Evolutionary conservation across 2,888 invertebrate genomes (phyloP).

Genomic region (Eupithecia pulchellata): DNA sequence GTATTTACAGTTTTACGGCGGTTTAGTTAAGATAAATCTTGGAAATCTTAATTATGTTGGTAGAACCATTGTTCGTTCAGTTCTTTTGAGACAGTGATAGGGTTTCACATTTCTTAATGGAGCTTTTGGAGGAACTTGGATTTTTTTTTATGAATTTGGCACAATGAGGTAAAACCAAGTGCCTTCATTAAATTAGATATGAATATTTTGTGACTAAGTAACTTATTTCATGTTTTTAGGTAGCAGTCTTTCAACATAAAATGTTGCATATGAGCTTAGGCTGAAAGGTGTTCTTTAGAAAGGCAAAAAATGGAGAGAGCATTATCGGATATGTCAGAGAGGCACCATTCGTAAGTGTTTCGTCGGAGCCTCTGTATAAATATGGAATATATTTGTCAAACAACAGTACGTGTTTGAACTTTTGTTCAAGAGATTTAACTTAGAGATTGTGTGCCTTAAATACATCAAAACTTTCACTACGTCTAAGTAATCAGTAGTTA

Average conservation of each 20-base stretch:
- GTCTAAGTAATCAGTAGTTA: slow-evolving; percentile 5
- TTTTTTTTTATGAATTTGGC: background rate
- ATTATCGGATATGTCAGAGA: slow-evolving; percentile 85
- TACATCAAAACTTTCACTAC: background rate
- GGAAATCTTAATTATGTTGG: background rate
- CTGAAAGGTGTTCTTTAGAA: slow-evolving; percentile 54
- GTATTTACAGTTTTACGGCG: slow-evolving; percentile 12
- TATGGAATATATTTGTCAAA: slow-evolving; percentile 53
- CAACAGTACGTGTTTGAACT: slow-evolving; percentile 16
- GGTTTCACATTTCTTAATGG: background rate
- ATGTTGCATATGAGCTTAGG: slow-evolving; percentile 17
- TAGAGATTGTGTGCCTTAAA: slow-evolving; percentile 4
- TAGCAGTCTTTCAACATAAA: background rate
- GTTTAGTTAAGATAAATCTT: slow-evolving; percentile 8
- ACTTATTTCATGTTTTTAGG: background rate
- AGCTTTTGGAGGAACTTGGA: background rate
- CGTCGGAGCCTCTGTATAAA: slow-evolving; percentile 82
- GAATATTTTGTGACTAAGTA: background rate
- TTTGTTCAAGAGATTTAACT: slow-evolving; percentile 10
- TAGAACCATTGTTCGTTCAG: background rate
- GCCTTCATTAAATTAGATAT: background rate
- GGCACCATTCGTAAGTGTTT: slow-evolving; percentile 83
- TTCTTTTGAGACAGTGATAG: background rate
- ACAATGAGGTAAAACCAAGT: background rate
- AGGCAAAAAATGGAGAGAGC: slow-evolving; percentile 83